Evolutionary conservation across 2,113 vertebrate species (phyloP), one percentile per base, ranked within the genome.

Genomic region (Daphoenositta chrysoptera): DNA sequence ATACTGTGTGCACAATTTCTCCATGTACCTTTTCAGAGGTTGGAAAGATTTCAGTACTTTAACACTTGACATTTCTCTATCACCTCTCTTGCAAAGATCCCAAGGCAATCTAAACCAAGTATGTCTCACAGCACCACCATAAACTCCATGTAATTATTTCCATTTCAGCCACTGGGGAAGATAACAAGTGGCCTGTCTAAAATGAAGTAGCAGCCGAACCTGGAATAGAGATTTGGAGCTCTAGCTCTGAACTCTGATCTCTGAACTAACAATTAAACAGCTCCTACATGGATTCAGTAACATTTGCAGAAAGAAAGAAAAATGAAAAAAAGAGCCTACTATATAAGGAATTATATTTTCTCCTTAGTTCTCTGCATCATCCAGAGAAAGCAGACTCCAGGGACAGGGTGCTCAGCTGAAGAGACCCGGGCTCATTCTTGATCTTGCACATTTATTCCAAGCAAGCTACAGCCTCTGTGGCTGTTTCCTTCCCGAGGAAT

Each of bases 261-360:
- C 47, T 58, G 15, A 68, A 45, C 28, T 51, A 76, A 35, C 4
- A 7, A 44, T 64, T 58, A 86, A 73, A 76, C 70, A 44, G 11
- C 7, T 94, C 12, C 42, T 47, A 12, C 13, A 53, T 10, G 18
- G 69, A 63, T 50, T 68, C 23, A 73, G 44, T 60, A 86, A 60
- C 16, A 11, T 58, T 53, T 57, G 21, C 7, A 61, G 28, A 72
- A 44, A 89, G 10, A 50, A 82, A 56, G 8, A 50, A 58, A 51
- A 57, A 42, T 1, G 1, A 1, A 24, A 45, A 37, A 13, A 26
- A n/a, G 9, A 27, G 4, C 13, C 45, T 64, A 13, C 15, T 69
- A 15, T 3, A 22, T 19, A 54, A 56, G 28, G 3, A 78, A 76
- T 11, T 7, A 10, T 33, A 54, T 42, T 81, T 91, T 89, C 19